Evolutionary conservation across 2,113 vertebrate species (phyloP), one percentile per base, ranked within the genome.

Genomic region (Abramis brama): DNA sequence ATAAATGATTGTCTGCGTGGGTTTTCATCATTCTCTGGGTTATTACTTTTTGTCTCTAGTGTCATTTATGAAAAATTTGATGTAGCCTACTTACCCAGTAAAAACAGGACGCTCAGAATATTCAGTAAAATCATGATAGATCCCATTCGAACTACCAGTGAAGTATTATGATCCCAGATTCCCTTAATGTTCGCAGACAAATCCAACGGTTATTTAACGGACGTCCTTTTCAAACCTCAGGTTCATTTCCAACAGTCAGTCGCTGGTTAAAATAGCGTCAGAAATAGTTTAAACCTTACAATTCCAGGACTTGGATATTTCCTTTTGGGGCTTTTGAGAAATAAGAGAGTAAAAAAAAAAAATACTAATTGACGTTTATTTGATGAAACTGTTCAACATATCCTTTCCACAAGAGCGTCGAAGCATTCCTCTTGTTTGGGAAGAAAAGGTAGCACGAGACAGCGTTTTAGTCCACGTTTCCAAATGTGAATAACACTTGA

Each of bases 21-120:
- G 12, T 27, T 62, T 45, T 80, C 59, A 21, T 30, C 15, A 47
- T 39, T 19, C 33, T 13, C 52, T 4, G 5, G 30, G 3, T 59
- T 79, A 52, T 30, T 77, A 77, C 74, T 55, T 77, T 33, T 13
- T 43, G 15, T 55, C 74, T 59, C 21, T 8, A 12, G 21, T 60
- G 33, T 25, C 33, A 79, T 43, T n/a, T 27, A 27, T 76, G 13
- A 81, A 64, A 30, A 43, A 52, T 13, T 9, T 12, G 45, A 25
- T 73, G 12, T 17, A n/a, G n/a, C n/a, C n/a, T n/a, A 94, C 94
- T 95, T 87, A 95, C 94, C 94, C 55, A 92, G 82, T 85, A 94
- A 84, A 86, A 93, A 87, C 83, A 94, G 73, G 85, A 94, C 33
- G 83, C 89, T 90, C 90, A 95, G 36, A 88, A 93, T 83, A 87